Evolutionary conservation across 2,113 vertebrate genomes (phyloP), one percentile per base, ranked within the genome.

Genomic region (Triplophysa siluroides): DNA sequence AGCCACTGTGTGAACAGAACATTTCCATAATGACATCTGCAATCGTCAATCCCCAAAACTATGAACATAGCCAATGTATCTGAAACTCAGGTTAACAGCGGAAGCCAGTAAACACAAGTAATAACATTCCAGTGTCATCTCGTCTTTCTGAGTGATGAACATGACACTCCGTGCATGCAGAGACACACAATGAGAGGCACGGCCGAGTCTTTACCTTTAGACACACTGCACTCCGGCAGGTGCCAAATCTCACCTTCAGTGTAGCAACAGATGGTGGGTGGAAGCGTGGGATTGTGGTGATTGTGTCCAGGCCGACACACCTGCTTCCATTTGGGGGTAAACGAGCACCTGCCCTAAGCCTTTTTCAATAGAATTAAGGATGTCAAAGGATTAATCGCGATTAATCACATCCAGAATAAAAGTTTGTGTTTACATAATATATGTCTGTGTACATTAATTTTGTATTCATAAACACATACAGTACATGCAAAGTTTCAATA

Each of bases 181-280:
- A 24, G 38, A 26, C 71, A 63, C 58, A 75, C 72, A 75, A 75
- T 75, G 21, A 75, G 21, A 75, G 58, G 58, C n/a, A 71, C 10
- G 13, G 18, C 65, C 29, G 64, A 76, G 71, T 82, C 70, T 67
- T 18, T 43, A 71, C 63, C 60, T 47, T 81, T 80, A 84, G 83
- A 85, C 83, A 81, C 50, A 67, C 62, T 45, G 52, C 52, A 45
- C 38, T 50, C 70, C 52, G 33, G 54, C 14, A 81, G 85, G 84
- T 81, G 83, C 78, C 70, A 88, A 87, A 87, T 85, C 85, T 87
- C 86, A 85, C 80, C 61, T 64, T 70, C 19, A 81, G 75, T 52
- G 67, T 41, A 52, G 58, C 73, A 71, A 70, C 83, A 83, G 81
- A 84, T 82, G 79, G 66, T 63, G 45, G 78, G 16, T 24, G 3